Evolutionary conservation across 2,797 vertebrate genomes (phyloP).

Genomic region (Alectoris magna): DNA sequence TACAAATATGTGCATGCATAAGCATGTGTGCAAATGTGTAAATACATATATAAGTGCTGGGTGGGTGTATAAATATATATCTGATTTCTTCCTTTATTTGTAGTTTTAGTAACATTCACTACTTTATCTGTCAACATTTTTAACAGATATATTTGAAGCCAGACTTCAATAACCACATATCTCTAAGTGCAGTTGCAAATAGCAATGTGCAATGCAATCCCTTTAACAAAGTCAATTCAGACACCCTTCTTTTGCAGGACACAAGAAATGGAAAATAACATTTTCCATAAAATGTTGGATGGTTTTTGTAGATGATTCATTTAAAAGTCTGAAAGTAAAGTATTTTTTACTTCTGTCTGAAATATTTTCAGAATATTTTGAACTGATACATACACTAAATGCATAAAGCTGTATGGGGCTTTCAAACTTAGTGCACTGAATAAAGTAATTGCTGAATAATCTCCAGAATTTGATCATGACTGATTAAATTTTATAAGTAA

Average conservation of each 20-base stretch:
- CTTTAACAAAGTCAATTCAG: neutral
- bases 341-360: neutral
- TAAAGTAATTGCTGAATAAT: neutral
- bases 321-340: neutral
- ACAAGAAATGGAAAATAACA: neutral
- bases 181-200: fast-evolving
- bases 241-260: neutral
- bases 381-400: neutral
- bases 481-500: neutral
- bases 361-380: neutral
- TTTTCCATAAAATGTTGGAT: neutral
- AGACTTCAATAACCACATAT: neutral
- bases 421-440: neutral
- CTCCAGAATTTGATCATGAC: neutral
- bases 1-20: neutral
- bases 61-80: fast-evolving
- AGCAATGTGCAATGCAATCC: neutral
- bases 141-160: neutral
- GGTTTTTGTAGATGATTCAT: neutral
- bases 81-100: neutral
- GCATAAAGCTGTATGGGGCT: neutral
- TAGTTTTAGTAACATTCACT: neutral
- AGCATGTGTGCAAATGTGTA: neutral
- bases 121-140: neutral
- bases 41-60: fast-evolving